A percentile compares a stretch with the other conserved stretches of the same genome.
phyloP scores from a whole-genome alignment of 2,113 vertebrate species.

The Podarcis cretensis region DNA sequence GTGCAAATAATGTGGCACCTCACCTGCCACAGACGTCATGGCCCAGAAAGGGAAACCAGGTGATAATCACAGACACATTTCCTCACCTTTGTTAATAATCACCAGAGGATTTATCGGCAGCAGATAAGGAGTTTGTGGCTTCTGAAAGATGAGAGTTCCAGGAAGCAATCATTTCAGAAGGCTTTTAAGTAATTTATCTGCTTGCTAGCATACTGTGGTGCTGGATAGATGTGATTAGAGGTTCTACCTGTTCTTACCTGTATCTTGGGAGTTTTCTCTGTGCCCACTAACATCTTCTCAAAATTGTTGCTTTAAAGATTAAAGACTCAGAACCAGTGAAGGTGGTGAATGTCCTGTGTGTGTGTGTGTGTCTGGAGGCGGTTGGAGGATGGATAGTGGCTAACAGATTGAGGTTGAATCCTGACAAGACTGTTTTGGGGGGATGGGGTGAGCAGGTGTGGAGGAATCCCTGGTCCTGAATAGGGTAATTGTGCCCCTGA shows the following conservation, averaged over 20 bases:
- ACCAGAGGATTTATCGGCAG: not conserved
- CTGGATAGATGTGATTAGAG: not conserved
- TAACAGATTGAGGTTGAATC: too few species aligned
- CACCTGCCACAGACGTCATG: not conserved
- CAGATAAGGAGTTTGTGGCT: constrained; percentile 16
- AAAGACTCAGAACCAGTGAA: not conserved
- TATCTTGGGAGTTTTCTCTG: not conserved
- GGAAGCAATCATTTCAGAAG: not conserved
- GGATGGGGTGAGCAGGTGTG: not conserved
- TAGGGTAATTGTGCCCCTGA: too few species aligned
- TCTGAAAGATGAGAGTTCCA: constrained; percentile 25
- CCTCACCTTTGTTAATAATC: not conserved
- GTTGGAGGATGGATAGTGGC: too few species aligned
- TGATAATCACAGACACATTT: not conserved
- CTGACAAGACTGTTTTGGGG: not conserved
- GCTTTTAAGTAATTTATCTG: not conserved
- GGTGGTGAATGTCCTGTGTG: too few species aligned
- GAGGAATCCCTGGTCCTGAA: too few species aligned
- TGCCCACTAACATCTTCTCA: not conserved
- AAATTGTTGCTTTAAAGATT: not conserved
- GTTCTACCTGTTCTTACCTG: too few species aligned
- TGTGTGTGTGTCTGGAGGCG: too few species aligned
- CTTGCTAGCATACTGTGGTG: too few species aligned
- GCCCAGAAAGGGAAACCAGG: not conserved
- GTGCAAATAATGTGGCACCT: not conserved